Evolutionary conservation across 2,797 vertebrate genomes (phyloP).

Genomic region (Denticeps clupeoides): DNA sequence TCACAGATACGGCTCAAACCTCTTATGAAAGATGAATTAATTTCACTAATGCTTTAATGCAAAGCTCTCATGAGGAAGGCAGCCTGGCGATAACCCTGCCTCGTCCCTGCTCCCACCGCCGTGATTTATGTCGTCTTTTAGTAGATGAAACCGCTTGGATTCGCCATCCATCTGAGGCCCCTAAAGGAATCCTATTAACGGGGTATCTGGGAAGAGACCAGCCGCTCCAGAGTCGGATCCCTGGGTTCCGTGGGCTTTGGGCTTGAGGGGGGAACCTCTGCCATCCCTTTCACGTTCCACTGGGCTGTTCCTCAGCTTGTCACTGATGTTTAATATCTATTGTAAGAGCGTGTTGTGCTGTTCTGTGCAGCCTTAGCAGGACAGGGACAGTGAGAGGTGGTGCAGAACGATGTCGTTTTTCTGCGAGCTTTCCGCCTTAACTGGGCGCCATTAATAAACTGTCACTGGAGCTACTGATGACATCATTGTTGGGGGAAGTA

Average conservation of each 20-base stretch:
- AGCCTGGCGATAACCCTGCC: conserved; percentile 82
- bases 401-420: no score
- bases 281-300: no score
- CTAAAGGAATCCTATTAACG: conserved; percentile 89
- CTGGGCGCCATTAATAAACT: conserved; percentile 36
- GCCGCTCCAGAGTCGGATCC: conserved; percentile 25
- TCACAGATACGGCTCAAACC: conserved; percentile 87
- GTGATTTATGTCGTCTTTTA: conserved; percentile 99
- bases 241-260: no score
- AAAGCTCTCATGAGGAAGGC: conserved; percentile 84
- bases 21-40: conserved; percentile 99
- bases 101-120: conserved; percentile 71
- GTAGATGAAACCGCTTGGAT: conserved; percentile 93
- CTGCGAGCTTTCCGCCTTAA: conserved; percentile 30
- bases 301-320: no score
- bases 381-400: no score
- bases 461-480: conserved; percentile 34
- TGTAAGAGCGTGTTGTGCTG: no score
- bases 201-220: conserved; percentile 56
- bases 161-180: conserved; percentile 84
- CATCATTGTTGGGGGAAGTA: conserved; percentile 30
- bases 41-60: conserved; percentile 99
- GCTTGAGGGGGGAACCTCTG: no score
- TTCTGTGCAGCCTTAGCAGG: no score
- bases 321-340: no score